Conservation (phyloP, 2,797 vertebrate species). For the Enteromius unitaeniatus region DNA sequence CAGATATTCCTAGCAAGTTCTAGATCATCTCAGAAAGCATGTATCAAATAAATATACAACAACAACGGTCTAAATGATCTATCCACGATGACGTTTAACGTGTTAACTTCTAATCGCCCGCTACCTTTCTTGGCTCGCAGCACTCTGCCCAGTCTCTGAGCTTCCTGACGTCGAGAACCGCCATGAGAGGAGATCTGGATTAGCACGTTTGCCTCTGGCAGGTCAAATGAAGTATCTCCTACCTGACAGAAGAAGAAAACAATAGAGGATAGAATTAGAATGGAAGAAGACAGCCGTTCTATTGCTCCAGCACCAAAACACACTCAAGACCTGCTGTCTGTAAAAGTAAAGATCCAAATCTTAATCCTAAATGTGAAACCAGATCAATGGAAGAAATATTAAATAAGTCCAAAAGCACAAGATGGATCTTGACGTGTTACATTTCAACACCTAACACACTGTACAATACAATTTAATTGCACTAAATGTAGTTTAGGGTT, state of each 20-base stretch:
- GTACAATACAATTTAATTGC: neutral
- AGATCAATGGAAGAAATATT: neutral
- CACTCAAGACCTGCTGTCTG: neutral
- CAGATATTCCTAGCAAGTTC: neutral
- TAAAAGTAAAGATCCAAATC: neutral
- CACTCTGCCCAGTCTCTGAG: slow-evolving; percentile 94
- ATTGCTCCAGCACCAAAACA: neutral
- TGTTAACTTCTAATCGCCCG: neutral
- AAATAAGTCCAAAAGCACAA: neutral
- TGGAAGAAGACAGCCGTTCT: neutral
- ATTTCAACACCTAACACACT: neutral
- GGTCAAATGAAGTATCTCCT: slow-evolving; percentile 96
- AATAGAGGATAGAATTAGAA: neutral
- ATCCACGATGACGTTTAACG: neutral
- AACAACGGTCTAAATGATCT: neutral
- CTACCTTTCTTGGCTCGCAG: slow-evolving; percentile 96
- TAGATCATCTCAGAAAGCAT: neutral
- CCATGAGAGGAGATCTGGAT: slow-evolving; percentile 99
- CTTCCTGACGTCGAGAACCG: slow-evolving; percentile 95
- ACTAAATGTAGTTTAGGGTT: too few relatives aligned
- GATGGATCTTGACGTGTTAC: neutral
- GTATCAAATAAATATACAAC: too few relatives aligned
- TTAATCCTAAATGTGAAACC: neutral
- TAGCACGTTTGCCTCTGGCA: slow-evolving; percentile 96
- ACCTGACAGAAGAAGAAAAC: slow-evolving; percentile 76